Percentiles rank a stretch among this genome's conserved stretches.
These are phyloP conservation scores for Xerus inauris DNA, from an alignment of 2,113 vertebrate genomes.

Conservation along the genomic window DNA sequence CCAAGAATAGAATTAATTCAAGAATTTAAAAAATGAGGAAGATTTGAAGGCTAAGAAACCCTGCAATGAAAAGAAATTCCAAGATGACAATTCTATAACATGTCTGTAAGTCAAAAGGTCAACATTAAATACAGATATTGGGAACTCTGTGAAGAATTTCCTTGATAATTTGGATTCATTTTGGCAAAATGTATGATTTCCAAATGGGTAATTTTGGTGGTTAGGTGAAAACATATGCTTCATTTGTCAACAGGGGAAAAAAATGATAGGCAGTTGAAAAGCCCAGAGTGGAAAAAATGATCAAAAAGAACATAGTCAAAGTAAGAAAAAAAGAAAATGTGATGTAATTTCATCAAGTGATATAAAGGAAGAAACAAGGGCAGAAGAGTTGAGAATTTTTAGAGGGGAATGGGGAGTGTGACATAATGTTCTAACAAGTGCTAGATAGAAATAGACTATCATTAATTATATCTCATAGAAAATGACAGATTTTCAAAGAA, in stretches of 20 bases:
- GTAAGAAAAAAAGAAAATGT: slow-evolving; percentile 27
- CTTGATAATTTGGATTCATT: slow-evolving; percentile 44
- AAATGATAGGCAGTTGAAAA: background rate
- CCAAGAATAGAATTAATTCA: slow-evolving; percentile 17
- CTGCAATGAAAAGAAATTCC: slow-evolving; percentile 30
- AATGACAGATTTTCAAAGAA: slow-evolving; percentile 29
- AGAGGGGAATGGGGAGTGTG: background rate
- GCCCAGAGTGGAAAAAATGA: background rate
- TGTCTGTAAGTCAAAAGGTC: background rate
- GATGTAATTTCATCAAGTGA: slow-evolving; percentile 6
- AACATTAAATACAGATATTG: background rate
- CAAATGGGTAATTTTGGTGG: slow-evolving; percentile 10
- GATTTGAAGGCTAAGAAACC: background rate
- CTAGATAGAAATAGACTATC: background rate
- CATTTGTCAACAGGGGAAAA: background rate
- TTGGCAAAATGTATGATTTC: background rate
- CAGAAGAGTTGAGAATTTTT: slow-evolving; percentile 1
- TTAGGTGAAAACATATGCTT: slow-evolving; percentile 37
- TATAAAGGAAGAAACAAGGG: background rate
- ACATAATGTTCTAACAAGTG: background rate
- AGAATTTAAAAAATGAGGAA: slow-evolving; percentile 30
- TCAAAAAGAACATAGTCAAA: background rate
- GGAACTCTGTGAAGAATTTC: background rate
- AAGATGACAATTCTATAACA: slow-evolving; percentile 18
- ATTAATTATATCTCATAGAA: background rate